Evolutionary conservation across 1,140 invertebrate species (phyloP).

Genomic region (Trachelipus rathkii): DNA sequence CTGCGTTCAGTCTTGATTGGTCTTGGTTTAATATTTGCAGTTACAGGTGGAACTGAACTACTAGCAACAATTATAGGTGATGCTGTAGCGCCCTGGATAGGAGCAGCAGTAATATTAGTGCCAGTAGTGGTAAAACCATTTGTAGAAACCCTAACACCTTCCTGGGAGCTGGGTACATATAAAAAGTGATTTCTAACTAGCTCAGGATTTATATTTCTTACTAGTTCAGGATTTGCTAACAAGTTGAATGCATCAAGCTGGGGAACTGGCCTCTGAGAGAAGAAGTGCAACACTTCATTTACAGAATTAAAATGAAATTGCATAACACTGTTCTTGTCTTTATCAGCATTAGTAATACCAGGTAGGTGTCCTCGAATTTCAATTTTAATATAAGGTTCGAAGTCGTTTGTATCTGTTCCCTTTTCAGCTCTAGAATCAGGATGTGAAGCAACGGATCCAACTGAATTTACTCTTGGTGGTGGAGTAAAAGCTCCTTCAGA

Average conservation of each 20-base stretch:
- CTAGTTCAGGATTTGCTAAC: constrained; percentile 41
- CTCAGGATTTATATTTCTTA: constrained; percentile 45
- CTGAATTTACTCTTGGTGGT: constrained; percentile 41
- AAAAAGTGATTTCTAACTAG: constrained; percentile 45
- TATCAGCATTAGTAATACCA: constrained; percentile 40
- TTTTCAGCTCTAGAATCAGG: constrained; percentile 39
- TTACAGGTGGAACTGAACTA: background rate
- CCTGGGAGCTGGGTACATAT: constrained; percentile 44
- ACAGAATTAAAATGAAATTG: constrained; percentile 45
- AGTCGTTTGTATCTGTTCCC: constrained; percentile 45
- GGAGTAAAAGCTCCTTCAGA: constrained; percentile 44
- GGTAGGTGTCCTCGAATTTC: constrained; percentile 44
- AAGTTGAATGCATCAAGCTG: constrained; percentile 45
- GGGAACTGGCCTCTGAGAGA: constrained; percentile 44
- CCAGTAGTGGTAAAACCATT: constrained; percentile 43
- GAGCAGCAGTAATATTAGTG: background rate
- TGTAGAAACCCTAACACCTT: constrained; percentile 39
- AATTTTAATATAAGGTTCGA: constrained; percentile 44
- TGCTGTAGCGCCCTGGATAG: constrained; percentile 19
- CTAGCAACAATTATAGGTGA: constrained; percentile 32
- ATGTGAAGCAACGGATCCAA: constrained; percentile 28
- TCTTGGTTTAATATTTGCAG: constrained; percentile 1
- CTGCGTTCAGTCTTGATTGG: constrained; percentile 23
- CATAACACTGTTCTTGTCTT: constrained; percentile 43
- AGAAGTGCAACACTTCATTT: constrained; percentile 44